Base-by-base conservation (phyloP, 2,797 vertebrate genomes). In the Delichon dasypus region DNA sequence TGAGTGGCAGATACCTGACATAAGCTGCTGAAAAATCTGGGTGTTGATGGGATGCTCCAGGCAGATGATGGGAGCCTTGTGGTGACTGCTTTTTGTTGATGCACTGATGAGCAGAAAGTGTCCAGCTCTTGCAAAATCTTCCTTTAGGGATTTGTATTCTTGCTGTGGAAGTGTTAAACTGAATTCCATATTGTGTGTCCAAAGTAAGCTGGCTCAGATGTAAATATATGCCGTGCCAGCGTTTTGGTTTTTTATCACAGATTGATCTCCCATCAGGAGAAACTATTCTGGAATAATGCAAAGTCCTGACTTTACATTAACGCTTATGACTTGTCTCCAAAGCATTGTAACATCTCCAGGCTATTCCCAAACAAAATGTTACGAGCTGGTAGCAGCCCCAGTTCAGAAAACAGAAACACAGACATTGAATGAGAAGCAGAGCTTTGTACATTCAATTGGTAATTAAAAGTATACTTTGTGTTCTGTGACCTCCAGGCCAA, bases 1-100 rank as follows among this genome's bases (percentile, higher is more conserved):
- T 79, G 48, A 21, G 2, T 11, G 73, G 73, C 54, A 84, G 70
- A 62, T 19, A 66, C 85, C 95, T 86, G 76, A 44, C 58, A 54
- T 2, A 26, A 68, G 57, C 62, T 75, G 79, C 6, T 66, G 76
- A 38, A 71, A 73, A 40, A 48, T 91, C 70, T 57, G 95, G 83
- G 83, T 78, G 83, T 5, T 82, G 90, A 58, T 51, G 82, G 89
- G 76, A 91, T 75, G 70, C 91, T 76, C 55, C 12, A 84, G 93
- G 85, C 79, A 93, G 47, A 66, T 66, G 73, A 36, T 3, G 0
- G 5, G 76, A 60, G 58, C 66, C 91, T 94, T 72, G 53, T 84
- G 85, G 74, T 68, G 94, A 16, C 42, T 94, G 89, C 70, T 88
- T 86, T 90, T 76, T 64, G 76, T 55, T 84, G 81, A 64, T 12